Base-by-base conservation (phyloP, 2,797 vertebrate species). In the Sebastiscus albofasciatus region DNA sequence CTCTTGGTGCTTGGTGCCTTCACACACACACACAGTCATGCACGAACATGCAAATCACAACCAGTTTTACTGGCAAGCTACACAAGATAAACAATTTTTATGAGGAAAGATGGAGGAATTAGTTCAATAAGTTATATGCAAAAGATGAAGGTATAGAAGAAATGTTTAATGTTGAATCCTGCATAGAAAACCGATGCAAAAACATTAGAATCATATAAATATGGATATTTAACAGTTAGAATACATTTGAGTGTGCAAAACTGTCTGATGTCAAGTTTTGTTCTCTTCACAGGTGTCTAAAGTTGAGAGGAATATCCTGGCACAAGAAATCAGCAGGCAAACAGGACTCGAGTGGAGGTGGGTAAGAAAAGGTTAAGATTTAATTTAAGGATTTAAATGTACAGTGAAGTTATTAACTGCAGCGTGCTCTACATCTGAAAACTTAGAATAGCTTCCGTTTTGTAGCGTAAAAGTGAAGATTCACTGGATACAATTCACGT, bases 1-100 rank as follows among this genome's bases (percentile, higher is more conserved):
- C 20, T 68, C 46, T 59, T 18, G 31, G 76, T 73, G 60, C 70
- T 69, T 12, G 33, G 39, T 72, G 66, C 34, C 24, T 73, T 33
- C 54, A 72, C 54, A 20, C 59, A 64, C 59, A 64, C 65, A 52
- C n/a, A 69, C 26, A 67, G n/a, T 18, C 52, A 5, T 6, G 2
- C 56, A 62, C 10, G 9, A 4, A 31, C 34, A 60, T 60, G 52
- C 58, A 77, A 54, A 73, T 42, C 9, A 36, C n/a, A 49, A n/a
- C 16, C n/a, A 13, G 56, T 52, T 66, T 33, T 7, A 16, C 58
- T 33, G 64, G 70, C 31, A 68, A 74, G 20, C 24, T 52, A 14
- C 34, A 9, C 26, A 13, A 22, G 26, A 75, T 49, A 12, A 49
- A 67, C 16, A 6, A 14, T 31, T 64, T 59, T 52, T 67, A 46